Conservation (phyloP, 2,797 vertebrate species). For the Rhincodon typus region DNA sequence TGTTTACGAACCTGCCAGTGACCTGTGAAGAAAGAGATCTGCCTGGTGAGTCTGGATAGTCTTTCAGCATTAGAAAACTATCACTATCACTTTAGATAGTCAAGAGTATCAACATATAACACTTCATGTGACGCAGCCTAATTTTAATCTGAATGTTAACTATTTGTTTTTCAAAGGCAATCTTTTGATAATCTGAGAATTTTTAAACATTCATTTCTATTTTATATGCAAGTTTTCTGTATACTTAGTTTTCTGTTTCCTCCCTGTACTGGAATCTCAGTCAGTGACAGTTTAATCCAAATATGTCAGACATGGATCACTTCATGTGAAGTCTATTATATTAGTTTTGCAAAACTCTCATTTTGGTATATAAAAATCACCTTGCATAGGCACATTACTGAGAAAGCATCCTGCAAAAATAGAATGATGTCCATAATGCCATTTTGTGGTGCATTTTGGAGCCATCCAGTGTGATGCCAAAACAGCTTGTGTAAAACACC, state of each 20-base stretch:
- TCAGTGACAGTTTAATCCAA: not conserved
- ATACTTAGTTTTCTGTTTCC: not conserved
- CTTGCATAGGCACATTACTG: not conserved
- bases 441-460: not conserved
- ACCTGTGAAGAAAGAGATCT: conserved; percentile 94
- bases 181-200: not conserved
- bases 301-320: not conserved
- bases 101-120: not conserved
- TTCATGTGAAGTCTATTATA: not conserved
- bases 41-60: conserved; percentile 65
- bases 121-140: not conserved
- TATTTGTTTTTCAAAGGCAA: not conserved
- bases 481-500: not conserved
- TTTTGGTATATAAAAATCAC: not conserved
- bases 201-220: not conserved
- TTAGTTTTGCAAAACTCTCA: not conserved
- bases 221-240: not conserved
- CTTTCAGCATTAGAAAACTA: not conserved
- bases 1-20: conserved; percentile 94
- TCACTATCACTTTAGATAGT: not conserved
- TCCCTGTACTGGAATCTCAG: not conserved
- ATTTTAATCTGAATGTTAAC: not conserved
- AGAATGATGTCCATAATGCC: not conserved
- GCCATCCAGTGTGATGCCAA: not conserved
- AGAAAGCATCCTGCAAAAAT: not conserved